Conservation (phyloP, 2,888 invertebrate genomes). For the Mimumesa dahlbomi region DNA sequence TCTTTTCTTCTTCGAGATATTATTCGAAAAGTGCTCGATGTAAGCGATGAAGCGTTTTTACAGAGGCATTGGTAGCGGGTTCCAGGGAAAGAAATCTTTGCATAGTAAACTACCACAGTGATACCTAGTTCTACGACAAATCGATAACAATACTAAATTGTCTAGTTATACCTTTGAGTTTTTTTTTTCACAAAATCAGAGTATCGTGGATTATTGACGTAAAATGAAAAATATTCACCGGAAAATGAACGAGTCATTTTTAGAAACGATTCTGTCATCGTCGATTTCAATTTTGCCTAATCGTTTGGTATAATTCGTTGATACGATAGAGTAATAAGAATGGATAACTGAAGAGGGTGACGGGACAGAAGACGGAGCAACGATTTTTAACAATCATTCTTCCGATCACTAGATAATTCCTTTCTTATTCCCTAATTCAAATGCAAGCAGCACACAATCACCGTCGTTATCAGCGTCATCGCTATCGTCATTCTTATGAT, state of each 20-base stretch:
- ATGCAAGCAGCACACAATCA: conserved; percentile 45
- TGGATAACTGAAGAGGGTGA: conserved; percentile 19
- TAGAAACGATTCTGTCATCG: too few relatives aligned
- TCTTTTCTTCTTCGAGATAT: too few relatives aligned
- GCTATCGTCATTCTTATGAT: conserved; percentile 38
- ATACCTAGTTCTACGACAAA: neutral
- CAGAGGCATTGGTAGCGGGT: conserved; percentile 45
- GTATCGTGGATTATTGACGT: too few relatives aligned
- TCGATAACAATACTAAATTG: neutral
- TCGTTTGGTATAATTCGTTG: too few relatives aligned
- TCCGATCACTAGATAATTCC: conserved; percentile 45
- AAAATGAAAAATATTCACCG: neutral
- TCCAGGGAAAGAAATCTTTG: conserved; percentile 23
- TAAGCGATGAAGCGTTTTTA: conserved; percentile 46
- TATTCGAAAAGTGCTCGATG: conserved; percentile 35
- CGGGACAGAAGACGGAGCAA: conserved; percentile 29
- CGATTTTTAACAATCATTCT: conserved; percentile 31
- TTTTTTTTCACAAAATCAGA: too few relatives aligned
- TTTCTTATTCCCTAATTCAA: conserved; percentile 28
- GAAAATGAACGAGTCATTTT: neutral
- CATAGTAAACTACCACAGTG: neutral
- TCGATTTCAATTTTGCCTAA: too few relatives aligned
- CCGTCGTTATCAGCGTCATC: conserved; percentile 29
- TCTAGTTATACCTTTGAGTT: too few relatives aligned
- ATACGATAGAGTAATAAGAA: neutral